Evolutionary conservation across 2,113 vertebrate genomes (phyloP), one percentile per base, ranked within the genome.

Genomic region (Lipotes vexillifer): DNA sequence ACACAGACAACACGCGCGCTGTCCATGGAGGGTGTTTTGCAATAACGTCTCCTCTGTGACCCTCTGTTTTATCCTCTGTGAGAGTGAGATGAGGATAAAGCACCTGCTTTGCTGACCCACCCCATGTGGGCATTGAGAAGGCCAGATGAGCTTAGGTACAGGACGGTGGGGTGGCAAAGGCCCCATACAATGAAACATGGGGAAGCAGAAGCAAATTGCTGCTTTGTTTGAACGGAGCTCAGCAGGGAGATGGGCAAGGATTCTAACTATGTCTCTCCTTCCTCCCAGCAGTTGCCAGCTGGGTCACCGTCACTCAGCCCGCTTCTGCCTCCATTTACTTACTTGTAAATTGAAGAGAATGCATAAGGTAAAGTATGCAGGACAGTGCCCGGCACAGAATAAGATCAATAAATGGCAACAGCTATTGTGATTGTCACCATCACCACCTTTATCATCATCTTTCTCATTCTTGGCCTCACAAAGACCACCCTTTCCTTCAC

Each of bases 21-120:
- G 18, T 1, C 15, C 3, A 0, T 2, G 14, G 2, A 31, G 27
- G 18, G 13, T 8, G 36, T 29, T 74, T 14, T 57, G 20, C 36
- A 46, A 36, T 6, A 12, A 65, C 10, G 13, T 86, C 66, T 27
- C 85, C 46, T 52, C 31, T 23, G 18, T 41, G 59, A 27, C 52
- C 44, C 38, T 44, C 57, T 12, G 65, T 25, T 66, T 81, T 84
- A 8, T 14, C 27, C 46, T 89, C 66, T 17, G 2, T 15, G 46
- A 59, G 57, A 61, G 12, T 23, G 41, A 90, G 31, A 75, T 2
- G 65, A 55, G 23, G 25, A n/a, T 13, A 6, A 3, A 29, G 25
- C 33, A 21, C 20, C 44, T 13, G n/a, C 38, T 61, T 59, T 1
- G 27, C 18, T 20, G 8, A 21, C 38, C 71, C 15, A 8, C 23